These are phyloP conservation scores for Danaus chrysippus DNA, from an alignment of 2,888 invertebrate genomes.

Conservation along the genomic window DNA sequence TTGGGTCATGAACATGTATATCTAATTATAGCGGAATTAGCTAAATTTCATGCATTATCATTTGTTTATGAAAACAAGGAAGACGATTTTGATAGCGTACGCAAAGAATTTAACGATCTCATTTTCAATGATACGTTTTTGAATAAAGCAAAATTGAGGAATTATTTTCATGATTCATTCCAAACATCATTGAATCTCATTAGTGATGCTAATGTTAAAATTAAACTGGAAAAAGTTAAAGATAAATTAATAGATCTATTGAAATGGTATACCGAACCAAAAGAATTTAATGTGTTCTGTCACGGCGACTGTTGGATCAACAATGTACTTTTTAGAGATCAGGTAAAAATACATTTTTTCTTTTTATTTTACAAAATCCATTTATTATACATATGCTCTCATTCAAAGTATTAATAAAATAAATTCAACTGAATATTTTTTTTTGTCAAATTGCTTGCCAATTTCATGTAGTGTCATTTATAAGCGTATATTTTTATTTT, in stretches of 20 bases:
- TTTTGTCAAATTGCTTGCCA: not conserved
- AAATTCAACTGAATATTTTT: constrained; percentile 1
- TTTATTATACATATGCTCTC: not conserved
- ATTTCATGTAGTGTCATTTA: not conserved
- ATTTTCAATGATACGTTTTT: constrained; percentile 56
- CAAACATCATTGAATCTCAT: constrained; percentile 54
- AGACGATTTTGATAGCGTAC: constrained; percentile 40
- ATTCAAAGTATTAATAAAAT: not conserved
- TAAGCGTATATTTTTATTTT: constrained; percentile 30
- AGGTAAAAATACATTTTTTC: constrained; percentile 39
- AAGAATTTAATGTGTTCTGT: constrained; percentile 55
- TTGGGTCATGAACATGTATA: constrained; percentile 46
- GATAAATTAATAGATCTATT: constrained; percentile 49
- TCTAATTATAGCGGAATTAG: constrained; percentile 51
- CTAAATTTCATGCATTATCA: constrained; percentile 63
- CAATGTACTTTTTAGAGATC: constrained; percentile 54
- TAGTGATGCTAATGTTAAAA: constrained; percentile 43
- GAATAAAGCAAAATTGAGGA: constrained; percentile 54
- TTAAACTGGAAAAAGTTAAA: constrained; percentile 44
- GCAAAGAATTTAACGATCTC: constrained; percentile 50
- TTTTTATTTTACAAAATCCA: not conserved
- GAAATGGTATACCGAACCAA: constrained; percentile 47
- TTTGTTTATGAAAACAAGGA: constrained; percentile 49
- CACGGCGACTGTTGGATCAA: constrained; percentile 70
- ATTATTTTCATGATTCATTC: constrained; percentile 60